Percentiles rank a stretch among this genome's conserved stretches.
Conservation (phyloP, 2,797 vertebrate genomes). For the Amniataba percoides region DNA sequence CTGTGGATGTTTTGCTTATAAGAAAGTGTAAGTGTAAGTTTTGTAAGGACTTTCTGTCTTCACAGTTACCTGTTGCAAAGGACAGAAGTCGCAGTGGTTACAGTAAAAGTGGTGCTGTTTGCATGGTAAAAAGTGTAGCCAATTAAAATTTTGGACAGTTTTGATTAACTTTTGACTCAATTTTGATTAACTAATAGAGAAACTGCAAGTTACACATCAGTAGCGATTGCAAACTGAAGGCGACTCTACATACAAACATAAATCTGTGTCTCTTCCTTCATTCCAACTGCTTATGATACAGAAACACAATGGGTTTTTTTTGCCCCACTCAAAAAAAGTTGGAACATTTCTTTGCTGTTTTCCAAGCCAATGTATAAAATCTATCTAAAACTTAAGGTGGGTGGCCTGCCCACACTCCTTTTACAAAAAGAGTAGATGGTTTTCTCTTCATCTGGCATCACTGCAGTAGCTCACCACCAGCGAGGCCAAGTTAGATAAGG, state of each 20-base stretch:
- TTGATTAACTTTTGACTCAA: too few species aligned
- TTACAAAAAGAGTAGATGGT: conserved; percentile 66
- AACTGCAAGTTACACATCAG: not conserved
- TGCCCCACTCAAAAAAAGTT: conserved; percentile 27
- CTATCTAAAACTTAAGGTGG: conserved; percentile 72
- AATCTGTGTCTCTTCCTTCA: conserved; percentile 13
- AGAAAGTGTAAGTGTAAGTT: not conserved
- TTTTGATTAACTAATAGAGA: too few species aligned
- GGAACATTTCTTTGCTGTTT: conserved; percentile 49
- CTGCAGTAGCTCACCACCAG: conserved; percentile 54
- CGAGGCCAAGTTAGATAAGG: conserved; percentile 72
- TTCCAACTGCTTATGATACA: conserved; percentile 22
- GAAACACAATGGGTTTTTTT: conserved; percentile 43
- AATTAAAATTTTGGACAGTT: not conserved
- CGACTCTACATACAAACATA: conserved; percentile 1
- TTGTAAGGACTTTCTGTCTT: too few species aligned
- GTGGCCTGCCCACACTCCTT: conserved; percentile 68
- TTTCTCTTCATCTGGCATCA: conserved; percentile 70
- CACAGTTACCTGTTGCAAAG: not conserved
- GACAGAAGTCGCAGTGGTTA: not conserved
- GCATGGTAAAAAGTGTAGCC: too few species aligned
- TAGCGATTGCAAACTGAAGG: not conserved
- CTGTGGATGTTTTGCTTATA: not conserved
- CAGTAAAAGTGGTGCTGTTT: not conserved
- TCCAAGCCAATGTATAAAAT: conserved; percentile 56